These are phyloP conservation scores for Bos javanicus DNA, from an alignment of 2,113 vertebrate species.

Conservation along the genomic window DNA sequence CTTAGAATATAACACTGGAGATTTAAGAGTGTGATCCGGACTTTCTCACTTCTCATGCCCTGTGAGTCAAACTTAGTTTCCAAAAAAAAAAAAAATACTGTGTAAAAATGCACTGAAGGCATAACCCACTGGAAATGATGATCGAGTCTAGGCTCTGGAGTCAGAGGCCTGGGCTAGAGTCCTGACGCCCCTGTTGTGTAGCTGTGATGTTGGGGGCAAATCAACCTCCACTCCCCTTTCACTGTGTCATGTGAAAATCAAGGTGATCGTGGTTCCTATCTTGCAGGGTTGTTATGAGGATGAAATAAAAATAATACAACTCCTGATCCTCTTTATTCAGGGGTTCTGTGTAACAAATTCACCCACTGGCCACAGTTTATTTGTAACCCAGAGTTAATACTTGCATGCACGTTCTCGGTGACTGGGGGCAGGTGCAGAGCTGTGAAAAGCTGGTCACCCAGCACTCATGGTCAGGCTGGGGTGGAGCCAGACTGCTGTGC, in stretches of 20 bases:
- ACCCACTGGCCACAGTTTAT: not conserved
- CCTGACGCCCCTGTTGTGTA: fast-evolving
- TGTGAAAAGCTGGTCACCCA: fast-evolving
- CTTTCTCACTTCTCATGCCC: not conserved
- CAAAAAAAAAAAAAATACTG: not conserved
- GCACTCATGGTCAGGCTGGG: fast-evolving
- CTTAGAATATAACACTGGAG: not conserved
- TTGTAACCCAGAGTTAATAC: not conserved
- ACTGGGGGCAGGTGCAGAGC: not conserved
- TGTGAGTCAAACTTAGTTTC: not conserved
- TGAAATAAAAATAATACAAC: not conserved
- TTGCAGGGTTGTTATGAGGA: not conserved
- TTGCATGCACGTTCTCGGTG: fast-evolving
- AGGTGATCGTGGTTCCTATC: not conserved
- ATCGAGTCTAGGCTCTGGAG: not conserved
- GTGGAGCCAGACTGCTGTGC: fast-evolving
- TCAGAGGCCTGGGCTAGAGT: not conserved
- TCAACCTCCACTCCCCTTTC: not conserved
- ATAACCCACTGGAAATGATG: not conserved
- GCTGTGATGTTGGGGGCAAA: not conserved
- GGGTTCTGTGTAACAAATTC: not conserved
- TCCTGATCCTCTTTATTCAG: not conserved
- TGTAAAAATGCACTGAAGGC: not conserved
- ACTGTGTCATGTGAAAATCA: not conserved
- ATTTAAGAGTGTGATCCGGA: not conserved